Conservation (phyloP, 1,140 invertebrate species). For the Drosophila melanica region DNA sequence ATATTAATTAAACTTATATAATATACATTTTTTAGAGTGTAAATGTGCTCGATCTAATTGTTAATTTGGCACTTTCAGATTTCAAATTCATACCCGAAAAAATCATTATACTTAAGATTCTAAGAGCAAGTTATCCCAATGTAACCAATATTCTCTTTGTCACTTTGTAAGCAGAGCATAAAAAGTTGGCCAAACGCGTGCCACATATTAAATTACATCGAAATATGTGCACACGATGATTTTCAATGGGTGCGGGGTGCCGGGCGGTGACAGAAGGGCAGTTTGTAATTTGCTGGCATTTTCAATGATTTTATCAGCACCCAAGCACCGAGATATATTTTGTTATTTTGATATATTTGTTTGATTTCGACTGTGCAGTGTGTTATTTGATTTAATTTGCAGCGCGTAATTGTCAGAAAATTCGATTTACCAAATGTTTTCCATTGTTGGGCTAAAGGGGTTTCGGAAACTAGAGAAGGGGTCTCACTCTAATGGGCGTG, state of each 20-base stretch:
- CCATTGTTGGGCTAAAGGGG: background rate
- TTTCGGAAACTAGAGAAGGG: background rate
- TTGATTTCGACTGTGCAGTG: constrained; percentile 42
- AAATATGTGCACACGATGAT: constrained; percentile 74
- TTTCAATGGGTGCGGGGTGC: background rate
- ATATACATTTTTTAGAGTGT: too few relatives aligned
- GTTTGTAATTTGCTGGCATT: constrained; percentile 80
- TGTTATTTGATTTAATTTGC: constrained; percentile 73
- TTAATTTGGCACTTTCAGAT: too few relatives aligned
- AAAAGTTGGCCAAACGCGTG: constrained; percentile 72
- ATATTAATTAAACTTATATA: too few relatives aligned
- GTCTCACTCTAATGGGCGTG: constrained; percentile 5
- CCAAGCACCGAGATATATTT: constrained; percentile 18
- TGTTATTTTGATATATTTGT: constrained; percentile 77
- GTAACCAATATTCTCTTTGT: too few relatives aligned
- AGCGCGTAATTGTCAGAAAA: constrained; percentile 61
- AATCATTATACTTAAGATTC: too few relatives aligned
- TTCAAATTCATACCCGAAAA: too few relatives aligned
- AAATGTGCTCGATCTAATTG: too few relatives aligned
- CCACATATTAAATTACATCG: constrained; percentile 82
- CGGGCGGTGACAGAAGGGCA: constrained; percentile 26
- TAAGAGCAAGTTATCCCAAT: too few relatives aligned
- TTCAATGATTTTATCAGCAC: constrained; percentile 61
- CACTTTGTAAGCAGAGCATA: background rate
- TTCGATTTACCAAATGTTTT: constrained; percentile 49